These are phyloP conservation scores for Pemphredon lugubris DNA, from an alignment of 2,888 invertebrate species.

Conservation along the genomic window DNA sequence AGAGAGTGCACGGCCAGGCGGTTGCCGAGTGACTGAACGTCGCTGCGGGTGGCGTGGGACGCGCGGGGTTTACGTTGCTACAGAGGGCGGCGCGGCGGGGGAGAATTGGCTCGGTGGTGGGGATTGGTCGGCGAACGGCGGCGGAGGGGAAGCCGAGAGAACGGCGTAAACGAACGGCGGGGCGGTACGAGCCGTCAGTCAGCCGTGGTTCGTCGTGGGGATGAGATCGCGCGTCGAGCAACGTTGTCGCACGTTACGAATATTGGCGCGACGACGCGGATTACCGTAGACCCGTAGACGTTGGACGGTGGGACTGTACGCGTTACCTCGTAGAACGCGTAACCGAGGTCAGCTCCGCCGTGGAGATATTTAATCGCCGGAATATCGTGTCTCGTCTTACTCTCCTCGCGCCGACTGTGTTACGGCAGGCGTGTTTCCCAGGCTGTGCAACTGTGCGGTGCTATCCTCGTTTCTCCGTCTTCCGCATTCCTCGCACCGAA, in stretches of 20 bases:
- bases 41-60: slow-evolving; percentile 52
- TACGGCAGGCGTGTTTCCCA: slow-evolving; percentile 49
- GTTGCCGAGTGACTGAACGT: slow-evolving; percentile 55
- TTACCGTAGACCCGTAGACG: no score
- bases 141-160: slow-evolving; percentile 28
- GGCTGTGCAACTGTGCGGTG: slow-evolving; percentile 57
- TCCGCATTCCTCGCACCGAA: slow-evolving; percentile 54
- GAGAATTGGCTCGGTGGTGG: neutral
- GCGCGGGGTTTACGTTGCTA: slow-evolving; percentile 36
- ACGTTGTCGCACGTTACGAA: slow-evolving; percentile 52
- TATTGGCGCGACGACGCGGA: slow-evolving; percentile 55
- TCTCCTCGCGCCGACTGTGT: slow-evolving; percentile 4
- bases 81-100: neutral
- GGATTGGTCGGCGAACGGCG: neutral
- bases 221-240: slow-evolving; percentile 67
- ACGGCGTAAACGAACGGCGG: slow-evolving; percentile 54
- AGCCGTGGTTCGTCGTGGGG: slow-evolving; percentile 75
- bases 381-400: no score
- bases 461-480: slow-evolving; percentile 55
- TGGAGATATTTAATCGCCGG: no score
- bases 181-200: slow-evolving; percentile 72
- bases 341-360: no score
- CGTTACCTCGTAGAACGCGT: no score
- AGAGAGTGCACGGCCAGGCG: slow-evolving; percentile 32
- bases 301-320: slow-evolving; percentile 31